Percentiles rank a stretch among this genome's conserved stretches.
Conservation (phyloP, 2,888 invertebrate species). For the Stenchaetothrips biformis region DNA sequence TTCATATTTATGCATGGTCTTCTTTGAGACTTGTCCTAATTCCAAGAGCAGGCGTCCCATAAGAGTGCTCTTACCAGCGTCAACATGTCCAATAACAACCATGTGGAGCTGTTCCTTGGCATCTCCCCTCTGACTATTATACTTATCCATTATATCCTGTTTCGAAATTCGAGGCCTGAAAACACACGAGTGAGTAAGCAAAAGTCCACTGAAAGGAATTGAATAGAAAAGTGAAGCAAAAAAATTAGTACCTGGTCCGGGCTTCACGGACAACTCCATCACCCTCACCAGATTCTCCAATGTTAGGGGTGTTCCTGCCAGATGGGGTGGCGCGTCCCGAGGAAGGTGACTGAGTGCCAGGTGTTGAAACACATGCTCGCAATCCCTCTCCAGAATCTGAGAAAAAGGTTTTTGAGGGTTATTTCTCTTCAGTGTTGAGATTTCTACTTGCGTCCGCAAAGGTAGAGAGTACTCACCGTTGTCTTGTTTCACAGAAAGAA, state of each 20-base stretch:
- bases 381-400: not conserved
- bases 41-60: slow-evolving; percentile 91
- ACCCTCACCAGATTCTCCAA: not conserved
- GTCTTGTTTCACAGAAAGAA: slow-evolving; percentile 24
- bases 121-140: slow-evolving; percentile 67
- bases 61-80: slow-evolving; percentile 94
- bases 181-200: not conserved
- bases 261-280: not conserved
- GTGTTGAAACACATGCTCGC: slow-evolving; percentile 45
- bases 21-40: slow-evolving; percentile 79
- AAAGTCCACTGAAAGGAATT: too few relatives aligned
- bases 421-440: not conserved
- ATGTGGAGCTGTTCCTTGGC: slow-evolving; percentile 84
- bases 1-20: slow-evolving; percentile 92
- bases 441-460: not conserved
- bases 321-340: slow-evolving; percentile 56
- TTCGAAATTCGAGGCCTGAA: not conserved
- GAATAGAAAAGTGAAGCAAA: not conserved
- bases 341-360: slow-evolving; percentile 64
- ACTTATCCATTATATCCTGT: slow-evolving; percentile 48
- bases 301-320: slow-evolving; percentile 41
- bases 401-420: not conserved
- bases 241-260: not conserved
- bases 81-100: slow-evolving; percentile 94
- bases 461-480: not conserved